phyloP scores from a whole-genome alignment of 2,888 invertebrate species.

The Oxyteleia sp. region DNA sequence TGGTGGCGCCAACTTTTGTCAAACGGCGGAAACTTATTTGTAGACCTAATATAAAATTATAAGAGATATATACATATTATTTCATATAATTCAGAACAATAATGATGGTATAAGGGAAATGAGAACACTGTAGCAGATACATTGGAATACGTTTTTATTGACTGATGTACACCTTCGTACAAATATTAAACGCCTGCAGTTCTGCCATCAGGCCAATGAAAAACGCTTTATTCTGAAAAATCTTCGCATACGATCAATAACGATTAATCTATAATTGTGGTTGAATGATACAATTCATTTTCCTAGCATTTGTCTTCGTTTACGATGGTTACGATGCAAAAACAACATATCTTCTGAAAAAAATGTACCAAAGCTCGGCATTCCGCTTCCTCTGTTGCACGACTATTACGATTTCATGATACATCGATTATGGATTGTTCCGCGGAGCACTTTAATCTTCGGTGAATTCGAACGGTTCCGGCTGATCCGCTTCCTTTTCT shows the following conservation, averaged over 20 bases:
- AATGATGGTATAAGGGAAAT: no score
- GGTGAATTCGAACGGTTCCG: no score
- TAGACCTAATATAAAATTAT: no score
- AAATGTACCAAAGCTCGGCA: slow-evolving; percentile 24
- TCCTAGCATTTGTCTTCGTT: slow-evolving; percentile 30
- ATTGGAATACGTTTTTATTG: slow-evolving; percentile 44
- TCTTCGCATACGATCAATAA: slow-evolving; percentile 20
- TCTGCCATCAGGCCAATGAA: slow-evolving; percentile 4
- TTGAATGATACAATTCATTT: slow-evolving; percentile 26
- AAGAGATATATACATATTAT: no score
- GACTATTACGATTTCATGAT: slow-evolving; percentile 65
- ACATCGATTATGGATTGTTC: slow-evolving; percentile 49
- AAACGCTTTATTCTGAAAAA: slow-evolving; percentile 12
- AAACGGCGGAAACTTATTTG: no score
- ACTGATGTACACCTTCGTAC: slow-evolving; percentile 38
- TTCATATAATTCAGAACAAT: no score
- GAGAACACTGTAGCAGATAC: not conserved
- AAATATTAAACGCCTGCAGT: slow-evolving; percentile 26
- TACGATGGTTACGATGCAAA: slow-evolving; percentile 28
- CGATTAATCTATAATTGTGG: slow-evolving; percentile 39
- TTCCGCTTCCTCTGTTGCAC: slow-evolving; percentile 38
- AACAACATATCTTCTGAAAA: slow-evolving; percentile 28
- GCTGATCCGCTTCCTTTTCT: no score
- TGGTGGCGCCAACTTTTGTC: no score
- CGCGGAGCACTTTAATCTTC: no score